phyloP scores from a whole-genome alignment of 1,140 invertebrate species.

The Sitophilus oryzae region DNA sequence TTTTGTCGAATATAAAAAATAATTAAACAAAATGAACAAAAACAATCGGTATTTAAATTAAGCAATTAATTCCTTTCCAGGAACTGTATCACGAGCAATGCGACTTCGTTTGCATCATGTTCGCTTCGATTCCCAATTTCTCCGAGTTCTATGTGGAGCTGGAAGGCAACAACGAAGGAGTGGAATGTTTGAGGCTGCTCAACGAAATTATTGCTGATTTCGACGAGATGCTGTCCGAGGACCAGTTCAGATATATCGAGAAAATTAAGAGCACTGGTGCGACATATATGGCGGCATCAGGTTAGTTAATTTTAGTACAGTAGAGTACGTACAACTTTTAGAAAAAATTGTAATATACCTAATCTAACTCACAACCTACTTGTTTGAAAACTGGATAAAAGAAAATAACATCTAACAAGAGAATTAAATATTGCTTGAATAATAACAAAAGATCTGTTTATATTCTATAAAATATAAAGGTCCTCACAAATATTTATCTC shows the following conservation, averaged over 20 bases:
- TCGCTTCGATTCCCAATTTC: conserved; percentile 95
- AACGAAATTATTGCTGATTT: conserved; percentile 98
- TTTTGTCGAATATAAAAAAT: too few species aligned
- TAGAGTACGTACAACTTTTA: too few species aligned
- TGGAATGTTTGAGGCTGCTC: conserved; percentile 86
- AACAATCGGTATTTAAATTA: too few species aligned
- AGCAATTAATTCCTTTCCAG: conserved; percentile 54
- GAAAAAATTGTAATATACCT: too few species aligned
- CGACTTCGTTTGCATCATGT: conserved; percentile 90
- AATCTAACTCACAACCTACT: not conserved
- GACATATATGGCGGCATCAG: conserved; percentile 95
- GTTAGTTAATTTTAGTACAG: conserved; percentile 51
- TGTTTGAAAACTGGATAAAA: too few species aligned
- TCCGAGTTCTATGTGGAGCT: conserved; percentile 95
- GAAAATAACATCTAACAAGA: too few species aligned
- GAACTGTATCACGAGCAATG: conserved; percentile 95
- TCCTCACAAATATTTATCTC: not conserved
- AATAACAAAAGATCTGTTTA: not conserved
- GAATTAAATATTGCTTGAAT: conserved; percentile 1
- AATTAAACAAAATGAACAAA: too few species aligned
- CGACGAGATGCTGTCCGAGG: conserved; percentile 83
- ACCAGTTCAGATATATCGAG: conserved; percentile 84
- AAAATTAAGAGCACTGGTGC: conserved; percentile 96
- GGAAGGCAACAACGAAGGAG: conserved; percentile 86
- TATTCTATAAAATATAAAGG: too few species aligned